Percentiles rank a stretch among this genome's conserved stretches.
These are phyloP conservation scores for Psittacula derbiana DNA, from an alignment of 2,797 vertebrate genomes.

Conservation along the genomic window DNA sequence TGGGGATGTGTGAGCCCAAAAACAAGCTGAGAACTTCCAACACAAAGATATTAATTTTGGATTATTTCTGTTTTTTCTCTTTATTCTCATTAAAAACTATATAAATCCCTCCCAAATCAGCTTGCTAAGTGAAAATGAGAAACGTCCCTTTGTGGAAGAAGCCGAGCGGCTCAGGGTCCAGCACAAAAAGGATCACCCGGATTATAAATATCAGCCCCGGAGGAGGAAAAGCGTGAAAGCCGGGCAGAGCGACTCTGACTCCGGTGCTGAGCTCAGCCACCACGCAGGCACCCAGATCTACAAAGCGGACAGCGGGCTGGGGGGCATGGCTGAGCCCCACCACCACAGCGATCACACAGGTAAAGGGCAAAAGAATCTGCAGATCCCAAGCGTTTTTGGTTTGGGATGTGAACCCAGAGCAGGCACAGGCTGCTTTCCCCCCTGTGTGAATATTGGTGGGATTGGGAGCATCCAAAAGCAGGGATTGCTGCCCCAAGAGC, in stretches of 20 bases:
- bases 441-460: fast-evolving
- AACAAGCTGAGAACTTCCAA: neutral
- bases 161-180: conserved; percentile 94
- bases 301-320: conserved; percentile 85
- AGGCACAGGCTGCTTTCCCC: fast-evolving
- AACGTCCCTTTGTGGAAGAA: conserved; percentile 96
- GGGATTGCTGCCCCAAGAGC: fast-evolving
- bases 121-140: conserved; percentile 93
- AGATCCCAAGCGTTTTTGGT: fast-evolving
- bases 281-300: conserved; percentile 81
- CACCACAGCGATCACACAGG: conserved; percentile 90
- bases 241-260: conserved; percentile 90
- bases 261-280: conserved; percentile 87
- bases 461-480: neutral
- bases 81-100: neutral
- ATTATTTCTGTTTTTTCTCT: neutral
- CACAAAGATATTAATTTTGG: neutral
- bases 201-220: conserved; percentile 98
- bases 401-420: fast-evolving
- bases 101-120: conserved; percentile 65
- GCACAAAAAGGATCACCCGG: conserved; percentile 98
- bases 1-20: fast-evolving
- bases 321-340: conserved; percentile 81
- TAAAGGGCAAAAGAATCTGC: conserved; percentile 2
- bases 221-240: conserved; percentile 92